A percentile compares a stretch with the other conserved stretches of the same genome.
Conservation (phyloP, 2,888 invertebrate genomes). For the Scaptomyza caliginosa region DNA sequence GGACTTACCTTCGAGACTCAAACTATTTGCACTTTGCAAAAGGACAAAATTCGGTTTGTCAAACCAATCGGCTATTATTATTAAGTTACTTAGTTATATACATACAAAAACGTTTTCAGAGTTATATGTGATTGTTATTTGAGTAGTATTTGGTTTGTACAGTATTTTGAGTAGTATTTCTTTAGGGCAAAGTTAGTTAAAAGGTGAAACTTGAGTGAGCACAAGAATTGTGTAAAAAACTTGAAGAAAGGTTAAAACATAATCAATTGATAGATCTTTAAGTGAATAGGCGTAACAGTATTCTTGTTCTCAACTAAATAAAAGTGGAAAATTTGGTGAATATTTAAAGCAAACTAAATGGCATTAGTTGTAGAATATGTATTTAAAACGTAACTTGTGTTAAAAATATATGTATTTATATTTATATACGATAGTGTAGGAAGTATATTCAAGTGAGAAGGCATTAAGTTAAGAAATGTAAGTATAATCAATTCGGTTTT, state of each 20-base stretch:
- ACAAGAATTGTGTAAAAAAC: constrained; percentile 43
- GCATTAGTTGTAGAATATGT: constrained; percentile 37
- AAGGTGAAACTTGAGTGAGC: constrained; percentile 46
- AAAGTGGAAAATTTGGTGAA: constrained; percentile 34
- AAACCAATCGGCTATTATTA: constrained; percentile 10
- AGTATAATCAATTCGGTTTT: constrained; percentile 4
- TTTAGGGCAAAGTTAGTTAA: constrained; percentile 41
- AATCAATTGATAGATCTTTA: constrained; percentile 25
- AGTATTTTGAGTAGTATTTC: constrained; percentile 21
- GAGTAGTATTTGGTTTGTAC: constrained; percentile 50
- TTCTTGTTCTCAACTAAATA: constrained; percentile 28
- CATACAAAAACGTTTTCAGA: constrained; percentile 69
- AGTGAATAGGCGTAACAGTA: constrained; percentile 28
- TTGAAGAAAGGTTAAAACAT: constrained; percentile 19
- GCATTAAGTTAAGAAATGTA: constrained; percentile 14
- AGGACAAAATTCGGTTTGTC: constrained; percentile 55
- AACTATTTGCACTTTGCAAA: constrained; percentile 34
- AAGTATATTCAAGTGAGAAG: constrained; percentile 19
- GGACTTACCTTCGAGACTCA: constrained; percentile 48
- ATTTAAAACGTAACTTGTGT: constrained; percentile 41
- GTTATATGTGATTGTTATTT: constrained; percentile 38
- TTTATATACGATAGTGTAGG: constrained; percentile 22
- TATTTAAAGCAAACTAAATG: constrained; percentile 42
- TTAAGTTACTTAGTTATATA: constrained; percentile 31
- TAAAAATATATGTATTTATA: constrained; percentile 26